These are phyloP conservation scores for Neuroterus valhalla DNA, from an alignment of 1,140 invertebrate species.

Conservation along the genomic window DNA sequence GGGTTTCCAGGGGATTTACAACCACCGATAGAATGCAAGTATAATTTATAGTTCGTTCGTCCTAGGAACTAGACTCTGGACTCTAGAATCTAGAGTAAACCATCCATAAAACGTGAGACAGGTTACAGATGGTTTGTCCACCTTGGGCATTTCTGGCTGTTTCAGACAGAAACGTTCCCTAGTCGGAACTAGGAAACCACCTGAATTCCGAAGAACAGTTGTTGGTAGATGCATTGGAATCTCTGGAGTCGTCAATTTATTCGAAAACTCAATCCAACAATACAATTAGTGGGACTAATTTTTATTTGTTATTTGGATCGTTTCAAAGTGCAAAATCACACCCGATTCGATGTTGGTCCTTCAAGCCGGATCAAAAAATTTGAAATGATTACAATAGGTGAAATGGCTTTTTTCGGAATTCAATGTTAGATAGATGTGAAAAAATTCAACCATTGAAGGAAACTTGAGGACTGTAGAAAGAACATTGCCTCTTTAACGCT, in stretches of 20 bases:
- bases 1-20: background rate
- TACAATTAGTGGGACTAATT: too few species aligned
- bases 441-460: background rate
- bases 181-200: background rate
- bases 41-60: constrained; percentile 43
- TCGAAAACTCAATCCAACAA: too few species aligned
- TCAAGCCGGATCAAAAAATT: too few species aligned
- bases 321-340: too few species aligned
- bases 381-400: too few species aligned
- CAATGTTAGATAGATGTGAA: too few species aligned
- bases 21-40: constrained; percentile 32
- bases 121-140: constrained; percentile 49
- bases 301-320: too few species aligned
- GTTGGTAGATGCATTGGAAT: background rate
- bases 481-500: background rate
- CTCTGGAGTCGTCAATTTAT: too few species aligned
- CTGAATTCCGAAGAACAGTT: background rate
- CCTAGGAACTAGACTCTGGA: too few species aligned
- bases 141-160: background rate
- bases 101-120: constrained; percentile 42
- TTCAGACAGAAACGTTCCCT: background rate
- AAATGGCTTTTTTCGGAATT: too few species aligned
- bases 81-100: too few species aligned
- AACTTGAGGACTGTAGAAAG: background rate
- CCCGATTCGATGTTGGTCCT: too few species aligned